These are phyloP conservation scores for Trinorchestia longiramus DNA, from an alignment of 1,140 invertebrate genomes.

Conservation along the genomic window DNA sequence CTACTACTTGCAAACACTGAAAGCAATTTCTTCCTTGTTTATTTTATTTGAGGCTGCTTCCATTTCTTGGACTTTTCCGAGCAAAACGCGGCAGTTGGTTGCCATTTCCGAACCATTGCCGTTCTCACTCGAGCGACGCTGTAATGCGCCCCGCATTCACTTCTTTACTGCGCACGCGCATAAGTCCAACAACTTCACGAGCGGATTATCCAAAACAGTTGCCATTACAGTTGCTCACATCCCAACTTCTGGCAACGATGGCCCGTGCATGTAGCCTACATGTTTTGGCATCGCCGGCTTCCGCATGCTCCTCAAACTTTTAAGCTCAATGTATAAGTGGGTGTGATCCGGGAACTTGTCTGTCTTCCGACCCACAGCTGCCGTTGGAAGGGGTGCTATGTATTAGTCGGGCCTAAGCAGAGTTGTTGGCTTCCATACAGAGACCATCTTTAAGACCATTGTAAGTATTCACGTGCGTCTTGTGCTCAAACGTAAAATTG, in stretches of 20 bases:
- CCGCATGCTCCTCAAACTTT: background rate
- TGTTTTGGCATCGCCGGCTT: background rate
- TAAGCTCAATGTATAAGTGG: background rate
- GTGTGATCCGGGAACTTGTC: conserved; percentile 16
- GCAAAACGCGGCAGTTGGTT: background rate
- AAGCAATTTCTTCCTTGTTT: background rate
- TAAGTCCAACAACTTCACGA: background rate
- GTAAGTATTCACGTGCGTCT: background rate
- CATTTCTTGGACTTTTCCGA: background rate
- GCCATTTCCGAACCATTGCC: conserved; percentile 23
- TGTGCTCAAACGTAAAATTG: background rate
- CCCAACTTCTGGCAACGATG: conserved; percentile 1
- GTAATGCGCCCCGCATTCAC: background rate
- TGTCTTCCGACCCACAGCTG: background rate
- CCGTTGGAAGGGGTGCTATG: background rate
- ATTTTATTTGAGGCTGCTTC: conserved; percentile 4
- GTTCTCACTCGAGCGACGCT: background rate
- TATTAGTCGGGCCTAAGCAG: background rate
- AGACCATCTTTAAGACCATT: background rate
- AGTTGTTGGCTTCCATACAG: background rate
- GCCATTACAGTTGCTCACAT: conserved; percentile 47
- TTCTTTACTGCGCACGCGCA: conserved; percentile 1
- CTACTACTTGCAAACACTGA: background rate
- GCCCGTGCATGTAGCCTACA: background rate
- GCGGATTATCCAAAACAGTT: conserved; percentile 43